These are phyloP conservation scores for Drosophila lutescens DNA, from an alignment of 2,888 invertebrate species.

Conservation along the genomic window DNA sequence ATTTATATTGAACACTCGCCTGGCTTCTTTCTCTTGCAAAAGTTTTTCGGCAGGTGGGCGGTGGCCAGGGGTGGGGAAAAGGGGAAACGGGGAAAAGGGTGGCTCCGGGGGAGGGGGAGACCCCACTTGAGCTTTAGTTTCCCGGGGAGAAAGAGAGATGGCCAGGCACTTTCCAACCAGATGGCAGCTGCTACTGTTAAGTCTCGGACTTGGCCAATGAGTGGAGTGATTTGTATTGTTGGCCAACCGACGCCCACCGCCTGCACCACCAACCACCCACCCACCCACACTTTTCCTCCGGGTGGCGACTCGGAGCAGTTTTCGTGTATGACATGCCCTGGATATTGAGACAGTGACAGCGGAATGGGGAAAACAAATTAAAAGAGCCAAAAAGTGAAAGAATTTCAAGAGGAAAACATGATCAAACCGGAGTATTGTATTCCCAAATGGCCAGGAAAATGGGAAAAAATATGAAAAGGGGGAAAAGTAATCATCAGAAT, in stretches of 20 bases:
- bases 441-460: neutral
- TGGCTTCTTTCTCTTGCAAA: constrained; percentile 14
- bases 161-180: constrained; percentile 18
- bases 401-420: constrained; percentile 3
- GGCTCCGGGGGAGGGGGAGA: too few species aligned
- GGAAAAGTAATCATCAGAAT: neutral
- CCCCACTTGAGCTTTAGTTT: constrained; percentile 29
- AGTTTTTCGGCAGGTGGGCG: constrained; percentile 27
- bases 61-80: neutral
- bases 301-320: constrained; percentile 3
- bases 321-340: constrained; percentile 42
- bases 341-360: constrained; percentile 22
- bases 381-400: constrained; percentile 15
- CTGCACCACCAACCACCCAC: neutral
- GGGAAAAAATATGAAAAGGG: neutral
- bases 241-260: constrained; percentile 1
- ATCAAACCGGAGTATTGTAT: neutral
- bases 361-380: constrained; percentile 12
- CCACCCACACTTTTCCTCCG: constrained; percentile 28
- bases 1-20: constrained; percentile 63
- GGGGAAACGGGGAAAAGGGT: neutral
- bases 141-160: constrained; percentile 5
- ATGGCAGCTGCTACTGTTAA: constrained; percentile 45
- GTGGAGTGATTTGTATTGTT: constrained; percentile 39
- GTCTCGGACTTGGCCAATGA: constrained; percentile 33